A percentile compares a stretch with the other conserved stretches of the same genome.
These are phyloP conservation scores for Eptatretus burgeri DNA, from an alignment of 2,113 vertebrate species.

Conservation along the genomic window DNA sequence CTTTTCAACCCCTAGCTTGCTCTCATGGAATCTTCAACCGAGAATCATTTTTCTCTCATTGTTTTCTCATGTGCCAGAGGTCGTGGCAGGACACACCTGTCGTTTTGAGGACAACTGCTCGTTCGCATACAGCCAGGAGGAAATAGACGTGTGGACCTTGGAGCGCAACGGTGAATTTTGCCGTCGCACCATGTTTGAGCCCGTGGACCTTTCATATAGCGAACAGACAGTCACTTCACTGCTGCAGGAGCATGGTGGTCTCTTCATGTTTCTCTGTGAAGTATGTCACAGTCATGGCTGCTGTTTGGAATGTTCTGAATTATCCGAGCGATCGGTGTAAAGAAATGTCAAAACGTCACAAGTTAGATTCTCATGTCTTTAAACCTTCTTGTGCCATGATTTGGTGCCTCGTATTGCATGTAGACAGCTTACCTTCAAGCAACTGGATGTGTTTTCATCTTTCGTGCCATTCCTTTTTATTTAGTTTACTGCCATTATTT, in stretches of 20 bases:
- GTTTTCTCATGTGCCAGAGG: slow-evolving; percentile 32
- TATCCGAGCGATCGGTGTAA: no score
- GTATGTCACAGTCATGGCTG: slow-evolving; percentile 16
- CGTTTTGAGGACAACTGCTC: slow-evolving; percentile 66
- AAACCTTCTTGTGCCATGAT: no score
- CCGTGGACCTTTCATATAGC: slow-evolving; percentile 11
- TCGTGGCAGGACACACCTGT: slow-evolving; percentile 44
- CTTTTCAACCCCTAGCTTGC: no score
- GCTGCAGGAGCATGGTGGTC: slow-evolving; percentile 45
- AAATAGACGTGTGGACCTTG: slow-evolving; percentile 77
- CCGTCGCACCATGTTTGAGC: slow-evolving; percentile 44
- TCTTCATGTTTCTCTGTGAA: slow-evolving; percentile 71
- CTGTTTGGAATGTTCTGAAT: no score
- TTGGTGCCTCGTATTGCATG: no score
- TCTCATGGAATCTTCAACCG: no score
- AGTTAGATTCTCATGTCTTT: no score
- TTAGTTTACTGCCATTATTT: background rate
- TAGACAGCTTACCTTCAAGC: no score
- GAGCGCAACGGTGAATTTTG: slow-evolving; percentile 56
- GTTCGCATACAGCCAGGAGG: slow-evolving; percentile 79
- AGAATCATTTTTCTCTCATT: no score
- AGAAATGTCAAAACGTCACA: no score
- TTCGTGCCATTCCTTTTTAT: no score
- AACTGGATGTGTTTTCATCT: no score
- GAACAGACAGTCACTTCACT: slow-evolving; percentile 15